phyloP scores from a whole-genome alignment of 2,113 vertebrate genomes.

The Marcusenius ussheri region DNA sequence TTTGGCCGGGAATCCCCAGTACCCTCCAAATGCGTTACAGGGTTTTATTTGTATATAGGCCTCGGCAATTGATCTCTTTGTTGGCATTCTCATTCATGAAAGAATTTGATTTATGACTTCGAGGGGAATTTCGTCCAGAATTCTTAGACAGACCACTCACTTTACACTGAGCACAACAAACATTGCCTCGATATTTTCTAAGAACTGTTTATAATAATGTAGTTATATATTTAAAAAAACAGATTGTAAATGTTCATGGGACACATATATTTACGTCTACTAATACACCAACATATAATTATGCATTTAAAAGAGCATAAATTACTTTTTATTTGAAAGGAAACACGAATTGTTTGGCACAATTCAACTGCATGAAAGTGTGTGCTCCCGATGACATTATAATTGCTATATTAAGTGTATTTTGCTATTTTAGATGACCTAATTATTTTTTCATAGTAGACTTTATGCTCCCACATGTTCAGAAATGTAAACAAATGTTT shows the following conservation, averaged over 20 bases:
- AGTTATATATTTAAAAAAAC: not conserved
- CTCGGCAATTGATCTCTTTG: conserved; percentile 90
- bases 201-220: not conserved
- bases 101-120: conserved; percentile 95
- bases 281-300: not conserved
- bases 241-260: not conserved
- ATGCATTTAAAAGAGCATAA: not conserved
- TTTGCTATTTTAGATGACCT: not conserved
- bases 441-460: not conserved
- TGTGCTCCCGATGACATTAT: not conserved
- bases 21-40: conserved; percentile 81
- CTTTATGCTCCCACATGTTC: not conserved
- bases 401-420: not conserved
- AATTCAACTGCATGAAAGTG: not conserved
- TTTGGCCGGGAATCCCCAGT: conserved; percentile 74
- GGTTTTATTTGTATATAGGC: conserved; percentile 93
- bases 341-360: not conserved
- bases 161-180: conserved; percentile 13
- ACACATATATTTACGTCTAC: not conserved
- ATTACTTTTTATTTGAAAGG: not conserved
- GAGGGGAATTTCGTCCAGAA: conserved; percentile 86
- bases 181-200: not conserved
- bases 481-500: not conserved
- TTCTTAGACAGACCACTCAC: conserved; percentile 49
- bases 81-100: conserved; percentile 96